Evolutionary conservation across 2,888 invertebrate genomes (phyloP), one percentile per base, ranked within the genome.

Genomic region (Omphaloscelis lunosa): DNA sequence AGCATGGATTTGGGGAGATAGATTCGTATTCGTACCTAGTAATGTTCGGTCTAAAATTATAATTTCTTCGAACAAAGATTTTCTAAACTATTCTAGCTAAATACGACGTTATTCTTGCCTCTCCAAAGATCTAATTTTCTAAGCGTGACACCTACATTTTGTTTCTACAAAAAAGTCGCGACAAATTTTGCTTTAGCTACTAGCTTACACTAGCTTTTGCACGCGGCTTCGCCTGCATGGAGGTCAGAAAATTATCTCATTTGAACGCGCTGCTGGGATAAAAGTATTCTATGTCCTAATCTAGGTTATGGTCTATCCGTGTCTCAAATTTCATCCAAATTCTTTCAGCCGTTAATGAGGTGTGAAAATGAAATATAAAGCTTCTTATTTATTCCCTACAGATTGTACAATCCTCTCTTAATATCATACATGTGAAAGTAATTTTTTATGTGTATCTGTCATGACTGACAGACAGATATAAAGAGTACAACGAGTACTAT

Each of bases 111-210:
- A 20, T 45, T 41, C 3, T 56, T 74, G 34, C 6, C 7, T 7
- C 6, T 58, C 9, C 17, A 58, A 34, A 15, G 15, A 58, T 56
- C 27, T 9, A 41, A 77, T 56, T 67, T 72, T 71, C 29, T 29
- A 48, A 23, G 17, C 67, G n/a, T 53, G 68, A 59, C 67, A 41
- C n/a, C 53, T 41, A 56, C 27, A 51, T 75, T 74, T 29, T 65
- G n/a, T n/a, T 48, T 17, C 34, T 27, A 53, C 17, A 27, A 73
- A 59, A 61, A 11, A 51, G 59, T 15, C 6, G 23, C 7, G 34
- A 51, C 12, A n/a, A 29, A 76, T 63, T 76, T 75, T 72, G 34
- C 29, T 45, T 70, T 48, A 48, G 17, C 7, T 48, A 17, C 17
- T 48, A 48, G 15, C 48, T 48, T 48, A 48, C 17, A 45, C 5